Evolutionary conservation across 2,888 invertebrate species (phyloP), one percentile per base, ranked within the genome.

Genomic region (Spodoptera picta): DNA sequence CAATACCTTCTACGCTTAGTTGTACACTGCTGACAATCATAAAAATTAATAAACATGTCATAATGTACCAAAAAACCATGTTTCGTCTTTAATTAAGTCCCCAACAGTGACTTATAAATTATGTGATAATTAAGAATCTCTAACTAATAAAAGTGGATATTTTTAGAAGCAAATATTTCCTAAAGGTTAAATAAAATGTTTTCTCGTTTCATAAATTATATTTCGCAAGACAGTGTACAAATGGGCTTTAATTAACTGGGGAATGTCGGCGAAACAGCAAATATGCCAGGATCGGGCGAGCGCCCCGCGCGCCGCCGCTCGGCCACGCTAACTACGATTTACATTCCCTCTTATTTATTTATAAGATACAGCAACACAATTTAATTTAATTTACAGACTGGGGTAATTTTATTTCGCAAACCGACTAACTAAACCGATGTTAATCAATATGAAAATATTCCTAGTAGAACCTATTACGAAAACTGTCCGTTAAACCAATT

Each of bases 201-300:
- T 89, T 86, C 87, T 86, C 84, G 86, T 90, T 90, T 88, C 85
- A 90, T 90, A 91, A 93, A 91, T 93, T 89, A 90, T 92, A 91
- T 90, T 90, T 89, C 85, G 83, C 86, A 85, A 91, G 92, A 92
- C 91, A 90, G 89, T 90, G 87, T 92, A 92, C 90, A 92, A 93
- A 92, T 92, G 91, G 91, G 88, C 89, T 92, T 92, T 92, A 93
- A 93, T 93, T 93, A 93, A 92, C 92, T 91, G 86, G 87, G 90
- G 92, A 93, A 92, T 92, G 92, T 87, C 87, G 89, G 87, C 84
- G 85, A 90, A 90, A 89, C 87, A 90, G 91, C 89, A 91, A 92
- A 89, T 91, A 92, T 91, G 90, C 89, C 83, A 76, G 84, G 88
- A 89, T 87, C 88, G 87, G 81, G 73, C 80, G 83, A 79, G 77